A percentile compares a stretch with the other conserved stretches of the same genome.
Evolutionary conservation across 2,888 invertebrate genomes (phyloP).

Genomic region (Perithous albicinctus): DNA sequence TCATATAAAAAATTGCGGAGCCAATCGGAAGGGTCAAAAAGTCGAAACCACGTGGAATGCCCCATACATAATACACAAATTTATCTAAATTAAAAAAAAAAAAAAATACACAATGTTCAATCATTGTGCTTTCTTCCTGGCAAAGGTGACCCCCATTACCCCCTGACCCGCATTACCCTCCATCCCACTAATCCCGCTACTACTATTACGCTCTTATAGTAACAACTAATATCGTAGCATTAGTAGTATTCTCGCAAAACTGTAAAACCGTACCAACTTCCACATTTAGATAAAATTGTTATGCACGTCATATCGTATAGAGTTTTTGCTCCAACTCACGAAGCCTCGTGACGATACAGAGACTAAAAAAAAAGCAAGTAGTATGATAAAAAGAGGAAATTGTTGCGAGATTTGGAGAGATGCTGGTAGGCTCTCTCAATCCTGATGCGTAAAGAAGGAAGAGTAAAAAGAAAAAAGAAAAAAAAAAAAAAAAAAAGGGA

Average conservation of each 20-base stretch:
- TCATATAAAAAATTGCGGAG: no score
- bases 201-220: no score
- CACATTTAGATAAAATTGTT: slow-evolving; percentile 6
- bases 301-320: not conserved
- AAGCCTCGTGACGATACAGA: not conserved
- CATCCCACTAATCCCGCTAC: not conserved
- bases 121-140: not conserved
- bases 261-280: not conserved
- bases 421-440: not conserved
- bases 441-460: slow-evolving; percentile 16
- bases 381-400: slow-evolving; percentile 9
- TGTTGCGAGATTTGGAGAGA: slow-evolving; percentile 21
- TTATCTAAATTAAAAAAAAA: no score
- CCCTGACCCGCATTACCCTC: not conserved
- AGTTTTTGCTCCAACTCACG: not conserved
- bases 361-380: no score
- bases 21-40: no score
- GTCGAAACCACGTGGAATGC: no score
- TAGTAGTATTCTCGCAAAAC: not conserved
- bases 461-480: slow-evolving; percentile 26
- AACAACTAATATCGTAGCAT: no score
- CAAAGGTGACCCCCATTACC: not conserved
- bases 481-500: no score
- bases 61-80: no score
- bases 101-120: no score